phyloP scores from a whole-genome alignment of 2,797 vertebrate genomes.

The Schizothorax lantsangensis region DNA sequence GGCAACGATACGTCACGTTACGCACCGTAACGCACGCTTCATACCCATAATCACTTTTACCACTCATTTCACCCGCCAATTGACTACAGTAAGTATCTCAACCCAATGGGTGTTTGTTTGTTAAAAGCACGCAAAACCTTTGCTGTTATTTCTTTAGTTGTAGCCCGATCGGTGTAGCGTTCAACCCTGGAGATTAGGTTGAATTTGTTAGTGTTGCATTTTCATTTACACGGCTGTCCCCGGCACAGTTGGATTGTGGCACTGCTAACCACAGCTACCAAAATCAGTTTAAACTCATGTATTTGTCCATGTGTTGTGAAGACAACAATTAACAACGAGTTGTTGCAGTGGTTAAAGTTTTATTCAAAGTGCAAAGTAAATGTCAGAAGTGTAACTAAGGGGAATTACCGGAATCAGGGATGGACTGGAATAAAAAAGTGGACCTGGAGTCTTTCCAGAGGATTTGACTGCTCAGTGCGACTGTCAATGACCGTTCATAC shows the following conservation, averaged over 20 bases:
- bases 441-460: too few relatives aligned
- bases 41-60: too few relatives aligned
- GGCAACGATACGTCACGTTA: too few relatives aligned
- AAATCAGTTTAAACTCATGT: conserved; percentile 5
- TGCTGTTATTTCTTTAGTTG: background rate
- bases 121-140: background rate
- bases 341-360: background rate
- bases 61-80: too few relatives aligned
- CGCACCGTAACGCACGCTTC: too few relatives aligned
- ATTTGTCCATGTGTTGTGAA: background rate
- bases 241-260: background rate
- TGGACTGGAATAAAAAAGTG: too few relatives aligned
- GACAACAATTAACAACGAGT: background rate
- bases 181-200: background rate
- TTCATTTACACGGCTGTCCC: background rate
- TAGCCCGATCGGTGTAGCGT: background rate
- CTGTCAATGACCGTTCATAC: too few relatives aligned
- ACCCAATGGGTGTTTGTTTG: background rate
- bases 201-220: background rate
- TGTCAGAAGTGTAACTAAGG: background rate
- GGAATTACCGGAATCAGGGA: too few relatives aligned
- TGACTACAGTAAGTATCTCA: background rate
- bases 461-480: too few relatives aligned
- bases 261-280: background rate
- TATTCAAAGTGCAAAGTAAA: background rate